A percentile compares a stretch with the other conserved stretches of the same genome.
Conservation (phyloP, 2,113 vertebrate genomes). For the Dipodomys stephensi region DNA sequence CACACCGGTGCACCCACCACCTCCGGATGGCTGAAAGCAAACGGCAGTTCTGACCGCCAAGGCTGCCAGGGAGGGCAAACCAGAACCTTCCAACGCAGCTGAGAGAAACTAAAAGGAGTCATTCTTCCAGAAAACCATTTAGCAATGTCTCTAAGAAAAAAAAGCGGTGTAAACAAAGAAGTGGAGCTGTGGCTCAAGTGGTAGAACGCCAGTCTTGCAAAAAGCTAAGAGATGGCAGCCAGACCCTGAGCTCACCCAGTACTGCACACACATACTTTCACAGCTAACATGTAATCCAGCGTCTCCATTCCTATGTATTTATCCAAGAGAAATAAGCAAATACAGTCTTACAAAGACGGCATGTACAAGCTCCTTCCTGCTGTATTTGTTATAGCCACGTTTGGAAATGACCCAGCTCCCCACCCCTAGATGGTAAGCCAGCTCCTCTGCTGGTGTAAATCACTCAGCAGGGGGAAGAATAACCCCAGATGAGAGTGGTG, state of each 20-base stretch:
- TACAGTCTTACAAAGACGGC: rapidly evolving
- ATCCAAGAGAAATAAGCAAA: neutral
- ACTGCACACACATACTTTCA: too few relatives aligned
- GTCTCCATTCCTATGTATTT: too few relatives aligned
- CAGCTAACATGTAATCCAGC: rapidly evolving
- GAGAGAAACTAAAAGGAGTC: too few relatives aligned
- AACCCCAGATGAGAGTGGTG: rapidly evolving
- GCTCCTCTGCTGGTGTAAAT: rapidly evolving
- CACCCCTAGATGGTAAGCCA: neutral
- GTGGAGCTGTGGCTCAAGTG: too few relatives aligned
- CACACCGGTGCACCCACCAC: rapidly evolving
- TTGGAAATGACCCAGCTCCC: neutral
- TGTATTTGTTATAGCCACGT: rapidly evolving
- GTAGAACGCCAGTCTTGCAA: too few relatives aligned
- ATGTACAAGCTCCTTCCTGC: rapidly evolving
- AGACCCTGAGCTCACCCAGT: too few relatives aligned
- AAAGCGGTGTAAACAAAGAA: too few relatives aligned
- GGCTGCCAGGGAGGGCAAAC: neutral
- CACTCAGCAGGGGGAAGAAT: rapidly evolving
- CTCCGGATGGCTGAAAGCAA: rapidly evolving
- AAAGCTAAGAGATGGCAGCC: too few relatives aligned
- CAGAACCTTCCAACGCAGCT: rapidly evolving
- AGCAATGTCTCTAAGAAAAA: neutral
- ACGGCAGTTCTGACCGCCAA: too few relatives aligned
- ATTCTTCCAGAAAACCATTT: neutral